A percentile compares a stretch with the other conserved stretches of the same genome.
phyloP scores from a whole-genome alignment of 2,113 vertebrate species.

The Thymallus thymallus region DNA sequence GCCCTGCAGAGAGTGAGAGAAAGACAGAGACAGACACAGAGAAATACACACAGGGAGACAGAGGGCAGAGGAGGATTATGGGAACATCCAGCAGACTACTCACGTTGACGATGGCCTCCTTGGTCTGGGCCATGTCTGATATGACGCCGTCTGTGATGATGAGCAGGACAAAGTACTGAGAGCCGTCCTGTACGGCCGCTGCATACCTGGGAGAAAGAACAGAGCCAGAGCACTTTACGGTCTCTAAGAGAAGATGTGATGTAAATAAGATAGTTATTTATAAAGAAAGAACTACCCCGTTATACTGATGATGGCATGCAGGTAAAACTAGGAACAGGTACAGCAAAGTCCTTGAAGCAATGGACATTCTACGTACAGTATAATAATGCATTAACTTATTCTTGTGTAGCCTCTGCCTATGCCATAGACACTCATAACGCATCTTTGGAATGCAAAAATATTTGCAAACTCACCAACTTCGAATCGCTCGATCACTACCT shows the following conservation, averaged over 20 bases:
- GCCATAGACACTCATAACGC: too few relatives aligned
- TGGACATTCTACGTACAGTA: too few relatives aligned
- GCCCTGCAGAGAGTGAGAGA: not conserved
- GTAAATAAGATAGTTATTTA: too few relatives aligned
- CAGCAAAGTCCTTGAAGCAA: too few relatives aligned
- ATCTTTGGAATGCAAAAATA: too few relatives aligned
- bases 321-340: too few relatives aligned
- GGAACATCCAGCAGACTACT: slow-evolving; percentile 54
- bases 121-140: slow-evolving; percentile 97
- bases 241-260: not conserved
- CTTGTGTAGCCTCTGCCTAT: too few relatives aligned
- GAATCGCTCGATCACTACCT: not conserved
- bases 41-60: not conserved
- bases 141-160: slow-evolving; percentile 97
- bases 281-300: not conserved
- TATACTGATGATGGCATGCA: not conserved
- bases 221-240: not conserved
- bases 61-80: not conserved
- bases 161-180: slow-evolving; percentile 92
- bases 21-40: not conserved
- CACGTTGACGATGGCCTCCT: slow-evolving; percentile 96
- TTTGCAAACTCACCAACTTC: not conserved
- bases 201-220: slow-evolving; percentile 73
- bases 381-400: too few relatives aligned
- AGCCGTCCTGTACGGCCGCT: slow-evolving; percentile 84